Evolutionary conservation across 2,888 invertebrate species (phyloP).

Genomic region (Myopa testacea): DNA sequence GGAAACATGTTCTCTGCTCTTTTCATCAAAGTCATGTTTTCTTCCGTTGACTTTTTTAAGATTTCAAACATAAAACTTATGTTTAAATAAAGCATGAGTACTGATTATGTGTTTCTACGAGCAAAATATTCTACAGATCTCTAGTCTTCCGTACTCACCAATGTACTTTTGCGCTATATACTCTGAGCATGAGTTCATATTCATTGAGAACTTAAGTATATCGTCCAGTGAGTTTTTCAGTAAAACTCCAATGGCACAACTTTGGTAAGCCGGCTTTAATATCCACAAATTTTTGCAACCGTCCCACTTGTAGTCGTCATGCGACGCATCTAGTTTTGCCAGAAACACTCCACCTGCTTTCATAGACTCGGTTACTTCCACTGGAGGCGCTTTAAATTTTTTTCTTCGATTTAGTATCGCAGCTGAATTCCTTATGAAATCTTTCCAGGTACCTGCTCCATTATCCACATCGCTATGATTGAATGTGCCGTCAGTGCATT

Average conservation of each 20-base stretch:
- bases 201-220: neutral
- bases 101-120: neutral
- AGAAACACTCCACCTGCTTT: neutral
- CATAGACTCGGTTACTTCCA: neutral
- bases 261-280: constrained; percentile 8
- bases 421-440: neutral
- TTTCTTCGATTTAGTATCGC: neutral
- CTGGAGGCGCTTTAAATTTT: neutral
- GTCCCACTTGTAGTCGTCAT: constrained; percentile 17
- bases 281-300: constrained; percentile 15
- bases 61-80: too few species aligned
- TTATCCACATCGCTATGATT: constrained; percentile 36
- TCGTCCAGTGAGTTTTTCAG: constrained; percentile 1
- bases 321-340: neutral
- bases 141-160: neutral
- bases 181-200: neutral
- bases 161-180: constrained; percentile 24
- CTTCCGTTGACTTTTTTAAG: too few species aligned
- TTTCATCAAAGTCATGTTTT: too few species aligned
- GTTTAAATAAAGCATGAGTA: too few species aligned
- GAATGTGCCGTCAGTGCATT: neutral
- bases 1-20: too few species aligned
- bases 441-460: constrained; percentile 41
- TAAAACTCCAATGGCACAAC: constrained; percentile 3
- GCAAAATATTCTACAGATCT: too few species aligned